A percentile compares a stretch with the other conserved stretches of the same genome.
phyloP scores from a whole-genome alignment of 2,113 vertebrate genomes.

The Nannobrachium achirus region DNA sequence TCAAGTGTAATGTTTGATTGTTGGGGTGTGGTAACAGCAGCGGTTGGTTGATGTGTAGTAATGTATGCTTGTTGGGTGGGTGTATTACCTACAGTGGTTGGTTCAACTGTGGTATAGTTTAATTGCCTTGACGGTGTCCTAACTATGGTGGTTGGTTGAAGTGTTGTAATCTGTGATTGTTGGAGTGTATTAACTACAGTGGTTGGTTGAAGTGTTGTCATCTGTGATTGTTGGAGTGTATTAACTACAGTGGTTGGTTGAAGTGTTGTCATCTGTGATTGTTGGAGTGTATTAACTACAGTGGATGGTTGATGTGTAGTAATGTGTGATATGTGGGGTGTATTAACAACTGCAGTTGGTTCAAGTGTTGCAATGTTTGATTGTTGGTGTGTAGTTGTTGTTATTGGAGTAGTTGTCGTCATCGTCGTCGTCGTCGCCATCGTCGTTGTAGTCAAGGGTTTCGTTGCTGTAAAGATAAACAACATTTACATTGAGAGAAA shows the following conservation, averaged over 20 bases:
- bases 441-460: too few species aligned
- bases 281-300: too few species aligned
- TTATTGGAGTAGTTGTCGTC: slow-evolving; percentile 6
- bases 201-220: not conserved
- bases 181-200: not conserved
- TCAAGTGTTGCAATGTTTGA: not conserved
- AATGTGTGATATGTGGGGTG: not conserved
- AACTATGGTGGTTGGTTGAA: not conserved
- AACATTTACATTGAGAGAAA: not conserved
- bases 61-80: too few species aligned
- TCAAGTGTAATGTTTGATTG: too few species aligned
- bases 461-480: slow-evolving; percentile 33
- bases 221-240: not conserved
- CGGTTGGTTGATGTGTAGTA: too few species aligned
- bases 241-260: not conserved
- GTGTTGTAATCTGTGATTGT: not conserved
- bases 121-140: not conserved
- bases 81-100: too few species aligned
- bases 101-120: too few species aligned
- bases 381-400: slow-evolving; percentile 6
- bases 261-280: too few species aligned
- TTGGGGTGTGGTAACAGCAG: too few species aligned
- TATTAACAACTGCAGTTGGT: not conserved
- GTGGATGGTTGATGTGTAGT: too few species aligned
- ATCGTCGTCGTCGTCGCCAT: too few species aligned